Evolutionary conservation across 2,888 invertebrate genomes (phyloP).

Genomic region (Lottia gigantea): DNA sequence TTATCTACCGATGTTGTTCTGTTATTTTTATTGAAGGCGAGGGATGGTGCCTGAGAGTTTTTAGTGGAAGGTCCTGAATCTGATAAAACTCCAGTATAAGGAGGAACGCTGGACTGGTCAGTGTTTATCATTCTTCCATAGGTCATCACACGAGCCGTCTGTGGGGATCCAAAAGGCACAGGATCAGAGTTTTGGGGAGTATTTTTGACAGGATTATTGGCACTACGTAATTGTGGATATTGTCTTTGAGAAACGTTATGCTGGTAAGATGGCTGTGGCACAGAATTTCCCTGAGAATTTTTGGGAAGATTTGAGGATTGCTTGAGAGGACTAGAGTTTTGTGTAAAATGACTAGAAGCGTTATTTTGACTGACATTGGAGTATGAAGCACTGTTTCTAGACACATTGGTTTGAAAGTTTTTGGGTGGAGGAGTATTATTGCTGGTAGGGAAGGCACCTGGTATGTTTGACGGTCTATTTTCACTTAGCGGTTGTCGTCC

Average conservation of each 20-base stretch:
- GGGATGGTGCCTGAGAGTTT: not conserved
- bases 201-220: not conserved
- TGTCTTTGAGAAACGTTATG: slow-evolving; percentile 1
- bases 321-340: not conserved
- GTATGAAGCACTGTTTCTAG: slow-evolving; percentile 1
- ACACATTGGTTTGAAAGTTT: not conserved
- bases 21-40: not conserved
- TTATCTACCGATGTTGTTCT: not conserved
- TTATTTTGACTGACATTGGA: not conserved
- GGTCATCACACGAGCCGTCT: not conserved
- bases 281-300: not conserved
- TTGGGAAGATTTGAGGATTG: not conserved
- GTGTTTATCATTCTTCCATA: not conserved
- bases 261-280: not conserved
- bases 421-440: not conserved
- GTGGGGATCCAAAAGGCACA: slow-evolving; percentile 1
- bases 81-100: not conserved
- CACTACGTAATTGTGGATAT: not conserved
- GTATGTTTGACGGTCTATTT: slow-evolving; percentile 9
- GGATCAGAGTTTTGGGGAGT: slow-evolving; percentile 3
- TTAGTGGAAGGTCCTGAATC: not conserved
- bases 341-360: not conserved
- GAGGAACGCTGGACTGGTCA: not conserved
- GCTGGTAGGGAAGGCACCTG: slow-evolving; percentile 12
- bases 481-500: slow-evolving; percentile 18